Percentiles rank a stretch among this genome's conserved stretches.
Conservation (phyloP, 2,888 invertebrate genomes). For the Lasioglossum oenotherae region DNA sequence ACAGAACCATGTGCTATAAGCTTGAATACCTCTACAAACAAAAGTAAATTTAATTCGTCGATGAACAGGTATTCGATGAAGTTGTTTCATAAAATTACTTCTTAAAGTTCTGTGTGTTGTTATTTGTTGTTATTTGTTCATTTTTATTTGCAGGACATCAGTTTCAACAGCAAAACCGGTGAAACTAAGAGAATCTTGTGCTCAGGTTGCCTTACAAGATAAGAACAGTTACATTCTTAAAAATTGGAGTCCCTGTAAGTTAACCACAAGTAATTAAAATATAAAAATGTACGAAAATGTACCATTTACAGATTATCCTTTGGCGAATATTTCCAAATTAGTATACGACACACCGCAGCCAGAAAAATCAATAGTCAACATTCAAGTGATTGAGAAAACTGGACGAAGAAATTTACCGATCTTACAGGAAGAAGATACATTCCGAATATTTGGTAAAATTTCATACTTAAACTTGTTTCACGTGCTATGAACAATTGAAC, state of each 20-base stretch:
- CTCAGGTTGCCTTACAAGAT: conserved; percentile 63
- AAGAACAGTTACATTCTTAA: conserved; percentile 50
- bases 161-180: conserved; percentile 32
- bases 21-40: conserved; percentile 58
- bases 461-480: background rate
- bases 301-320: conserved; percentile 49
- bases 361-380: conserved; percentile 80
- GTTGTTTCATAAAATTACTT: background rate
- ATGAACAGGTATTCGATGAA: conserved; percentile 66
- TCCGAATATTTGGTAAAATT: conserved; percentile 79
- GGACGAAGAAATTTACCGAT: conserved; percentile 81
- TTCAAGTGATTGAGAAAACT: conserved; percentile 79
- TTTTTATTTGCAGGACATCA: conserved; percentile 15
- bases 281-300: background rate
- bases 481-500: background rate
- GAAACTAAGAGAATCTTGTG: conserved; percentile 67
- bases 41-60: conserved; percentile 63
- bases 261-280: background rate
- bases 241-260: conserved; percentile 53
- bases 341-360: conserved; percentile 75
- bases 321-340: conserved; percentile 75
- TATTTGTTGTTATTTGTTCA: no score
- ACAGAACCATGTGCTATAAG: conserved; percentile 73
- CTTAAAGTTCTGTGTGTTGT: no score
- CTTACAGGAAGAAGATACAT: conserved; percentile 80